Conservation (phyloP, 2,888 invertebrate genomes). For the Lottia gigantea region DNA sequence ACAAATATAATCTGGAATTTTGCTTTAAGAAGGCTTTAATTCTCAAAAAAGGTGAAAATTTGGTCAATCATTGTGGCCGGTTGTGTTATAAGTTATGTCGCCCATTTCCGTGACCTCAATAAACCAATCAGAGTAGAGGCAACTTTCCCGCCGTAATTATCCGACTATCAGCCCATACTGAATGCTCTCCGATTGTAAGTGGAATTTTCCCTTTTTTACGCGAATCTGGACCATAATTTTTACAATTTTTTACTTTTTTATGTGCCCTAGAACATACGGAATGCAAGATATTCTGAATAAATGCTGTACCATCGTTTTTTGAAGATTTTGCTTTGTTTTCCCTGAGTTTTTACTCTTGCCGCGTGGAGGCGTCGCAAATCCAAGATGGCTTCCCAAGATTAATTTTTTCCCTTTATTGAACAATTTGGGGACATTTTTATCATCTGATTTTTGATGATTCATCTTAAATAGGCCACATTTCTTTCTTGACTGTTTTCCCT, state of each 20-base stretch:
- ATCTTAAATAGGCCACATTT: too few species aligned
- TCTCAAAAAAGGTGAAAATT: not conserved
- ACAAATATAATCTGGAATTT: constrained; percentile 34
- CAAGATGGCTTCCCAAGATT: not conserved
- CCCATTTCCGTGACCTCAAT: constrained; percentile 24
- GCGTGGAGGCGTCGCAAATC: constrained; percentile 10
- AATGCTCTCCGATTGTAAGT: not conserved
- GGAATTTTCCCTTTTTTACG: not conserved
- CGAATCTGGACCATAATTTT: too few species aligned
- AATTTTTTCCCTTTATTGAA: constrained; percentile 6
- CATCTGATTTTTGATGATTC: too few species aligned
- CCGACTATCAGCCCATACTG: constrained; percentile 24
- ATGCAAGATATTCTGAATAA: too few species aligned
- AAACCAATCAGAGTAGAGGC: constrained; percentile 26
- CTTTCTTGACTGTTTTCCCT: too few species aligned
- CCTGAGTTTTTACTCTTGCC: not conserved
- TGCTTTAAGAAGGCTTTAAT: constrained; percentile 17
- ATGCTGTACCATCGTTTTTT: too few species aligned
- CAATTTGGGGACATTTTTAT: constrained; percentile 5
- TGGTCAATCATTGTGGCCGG: not conserved
- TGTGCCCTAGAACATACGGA: too few species aligned
- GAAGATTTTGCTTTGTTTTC: not conserved
- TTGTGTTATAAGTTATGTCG: constrained; percentile 14
- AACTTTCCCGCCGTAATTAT: constrained; percentile 36
- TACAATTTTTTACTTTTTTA: too few species aligned